A percentile compares a stretch with the other conserved stretches of the same genome.
phyloP scores from a whole-genome alignment of 2,797 vertebrate genomes.

The Manis javanica region DNA sequence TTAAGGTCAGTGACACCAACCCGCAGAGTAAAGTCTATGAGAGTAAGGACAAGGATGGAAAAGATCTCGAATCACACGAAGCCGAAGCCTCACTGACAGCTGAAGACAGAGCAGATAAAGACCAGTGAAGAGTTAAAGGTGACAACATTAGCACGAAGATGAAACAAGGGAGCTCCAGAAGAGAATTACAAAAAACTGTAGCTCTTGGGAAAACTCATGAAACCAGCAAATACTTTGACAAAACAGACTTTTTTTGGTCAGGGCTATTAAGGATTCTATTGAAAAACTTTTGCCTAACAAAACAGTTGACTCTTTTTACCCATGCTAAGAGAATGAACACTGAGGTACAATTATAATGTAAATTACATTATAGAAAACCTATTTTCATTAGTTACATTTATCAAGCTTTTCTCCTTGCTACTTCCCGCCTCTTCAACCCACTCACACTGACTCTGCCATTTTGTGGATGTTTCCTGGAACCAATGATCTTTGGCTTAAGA shows the following conservation, averaged over 20 bases:
- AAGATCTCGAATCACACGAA: neutral
- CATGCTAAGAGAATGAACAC: slow-evolving; percentile 10
- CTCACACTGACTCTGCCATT: neutral
- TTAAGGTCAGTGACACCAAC: neutral
- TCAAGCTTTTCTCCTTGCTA: neutral
- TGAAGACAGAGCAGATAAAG: neutral
- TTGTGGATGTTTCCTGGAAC: neutral
- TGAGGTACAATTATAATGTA: neutral
- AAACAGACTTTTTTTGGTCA: neutral
- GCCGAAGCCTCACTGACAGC: neutral
- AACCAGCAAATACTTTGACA: slow-evolving; percentile 20
- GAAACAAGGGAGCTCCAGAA: neutral
- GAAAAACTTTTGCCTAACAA: slow-evolving; percentile 17
- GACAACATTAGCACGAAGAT: neutral
- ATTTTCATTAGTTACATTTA: slow-evolving; percentile 35
- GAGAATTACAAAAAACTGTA: neutral
- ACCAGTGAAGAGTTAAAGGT: neutral
- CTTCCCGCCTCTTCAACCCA: neutral
- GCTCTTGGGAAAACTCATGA: slow-evolving; percentile 33
- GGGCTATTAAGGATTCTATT: neutral
- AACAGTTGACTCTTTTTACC: neutral
- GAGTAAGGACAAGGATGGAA: neutral
- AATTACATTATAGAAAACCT: neutral
- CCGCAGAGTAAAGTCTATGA: neutral
- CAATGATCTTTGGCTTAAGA: neutral